phyloP scores from a whole-genome alignment of 2,888 invertebrate species.

The Hololepta plana region DNA sequence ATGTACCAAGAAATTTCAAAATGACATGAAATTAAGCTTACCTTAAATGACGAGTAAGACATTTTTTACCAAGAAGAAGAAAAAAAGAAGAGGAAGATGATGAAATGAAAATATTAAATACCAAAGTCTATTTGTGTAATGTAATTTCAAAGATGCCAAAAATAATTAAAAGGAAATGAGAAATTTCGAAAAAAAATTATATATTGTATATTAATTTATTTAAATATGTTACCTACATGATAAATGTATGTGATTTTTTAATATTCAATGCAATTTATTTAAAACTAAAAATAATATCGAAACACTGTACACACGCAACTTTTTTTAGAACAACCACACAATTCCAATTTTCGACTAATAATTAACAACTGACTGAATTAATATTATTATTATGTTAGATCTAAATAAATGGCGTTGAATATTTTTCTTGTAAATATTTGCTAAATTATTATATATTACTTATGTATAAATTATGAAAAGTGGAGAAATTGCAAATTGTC shows the following conservation, averaged over 20 bases:
- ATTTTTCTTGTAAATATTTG: constrained; percentile 18
- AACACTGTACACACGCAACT: constrained; percentile 10
- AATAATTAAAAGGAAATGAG: constrained; percentile 13
- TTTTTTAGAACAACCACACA: too few species aligned
- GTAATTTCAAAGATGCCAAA: constrained; percentile 42
- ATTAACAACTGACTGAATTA: constrained; percentile 1
- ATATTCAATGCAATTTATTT: constrained; percentile 14
- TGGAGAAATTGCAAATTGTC: too few species aligned
- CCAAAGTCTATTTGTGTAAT: constrained; percentile 47
- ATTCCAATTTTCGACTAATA: too few species aligned
- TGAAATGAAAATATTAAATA: constrained; percentile 17
- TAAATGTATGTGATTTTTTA: constrained; percentile 26
- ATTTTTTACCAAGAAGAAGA: constrained; percentile 32
- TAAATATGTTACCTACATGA: constrained; percentile 29
- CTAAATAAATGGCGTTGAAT: constrained; percentile 13
- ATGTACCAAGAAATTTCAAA: constrained; percentile 24
- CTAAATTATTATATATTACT: too few species aligned
- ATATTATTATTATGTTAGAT: constrained; percentile 9
- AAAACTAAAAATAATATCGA: constrained; percentile 5
- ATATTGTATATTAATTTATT: constrained; percentile 29
- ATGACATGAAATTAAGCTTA: constrained; percentile 18
- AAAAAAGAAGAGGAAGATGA: constrained; percentile 14
- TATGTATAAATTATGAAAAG: constrained; percentile 10
- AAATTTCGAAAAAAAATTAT: neutral
- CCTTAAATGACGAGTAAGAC: constrained; percentile 21